Evolutionary conservation across 2,113 vertebrate species (phyloP).

Genomic region (Crotophaga sulcirostris): DNA sequence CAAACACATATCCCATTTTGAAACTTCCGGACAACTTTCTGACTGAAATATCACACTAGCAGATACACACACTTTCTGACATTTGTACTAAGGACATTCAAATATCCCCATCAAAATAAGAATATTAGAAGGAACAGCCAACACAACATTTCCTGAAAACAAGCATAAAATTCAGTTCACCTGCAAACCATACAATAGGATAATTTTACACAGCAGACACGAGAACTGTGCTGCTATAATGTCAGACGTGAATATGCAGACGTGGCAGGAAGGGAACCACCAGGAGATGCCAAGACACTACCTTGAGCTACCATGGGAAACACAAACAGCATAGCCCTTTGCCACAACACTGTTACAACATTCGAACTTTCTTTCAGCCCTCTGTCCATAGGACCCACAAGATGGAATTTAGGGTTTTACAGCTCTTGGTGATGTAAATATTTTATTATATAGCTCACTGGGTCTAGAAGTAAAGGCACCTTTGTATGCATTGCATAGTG

Average conservation of each 20-base stretch:
- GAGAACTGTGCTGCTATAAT: not conserved
- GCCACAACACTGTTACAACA: not conserved
- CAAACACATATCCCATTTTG: not conserved
- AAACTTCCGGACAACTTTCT: not conserved
- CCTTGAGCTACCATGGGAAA: not conserved
- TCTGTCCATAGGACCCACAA: not conserved
- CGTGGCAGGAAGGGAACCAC: not conserved
- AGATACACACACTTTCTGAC: not conserved
- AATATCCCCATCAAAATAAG: not conserved
- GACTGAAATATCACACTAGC: not conserved
- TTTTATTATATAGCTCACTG: not conserved
- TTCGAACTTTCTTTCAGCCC: not conserved
- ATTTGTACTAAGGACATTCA: not conserved
- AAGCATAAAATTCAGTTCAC: not conserved
- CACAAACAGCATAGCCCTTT: not conserved
- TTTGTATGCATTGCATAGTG: not conserved
- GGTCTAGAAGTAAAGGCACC: not conserved
- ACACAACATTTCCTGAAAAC: fast-evolving
- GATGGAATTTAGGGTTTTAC: not conserved
- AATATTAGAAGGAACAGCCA: not conserved
- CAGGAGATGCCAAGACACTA: not conserved
- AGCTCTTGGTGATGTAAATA: not conserved
- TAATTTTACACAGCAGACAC: not conserved
- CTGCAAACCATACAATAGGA: not conserved
- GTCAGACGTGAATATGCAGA: not conserved